These are phyloP conservation scores for Zoanthus sociatus DNA, from an alignment of 92 coral and sea anemone genomes.

Conservation along the genomic window DNA sequence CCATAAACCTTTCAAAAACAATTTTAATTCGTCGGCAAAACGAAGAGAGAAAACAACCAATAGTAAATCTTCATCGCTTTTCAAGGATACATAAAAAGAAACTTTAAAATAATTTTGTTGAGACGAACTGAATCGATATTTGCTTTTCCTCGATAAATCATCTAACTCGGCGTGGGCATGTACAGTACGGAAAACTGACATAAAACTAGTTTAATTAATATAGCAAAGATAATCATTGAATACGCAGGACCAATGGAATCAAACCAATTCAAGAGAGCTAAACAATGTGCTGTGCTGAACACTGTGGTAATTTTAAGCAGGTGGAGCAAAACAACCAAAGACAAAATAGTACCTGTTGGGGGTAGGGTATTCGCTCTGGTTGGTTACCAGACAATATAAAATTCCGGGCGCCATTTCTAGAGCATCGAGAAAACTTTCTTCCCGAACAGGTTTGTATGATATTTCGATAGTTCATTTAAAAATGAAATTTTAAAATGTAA, in stretches of 20 bases:
- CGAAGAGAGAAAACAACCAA: background rate
- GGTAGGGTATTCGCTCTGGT: background rate
- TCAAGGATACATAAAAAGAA: background rate
- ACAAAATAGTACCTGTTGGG: background rate
- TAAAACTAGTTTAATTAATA: background rate
- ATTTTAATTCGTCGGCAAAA: background rate
- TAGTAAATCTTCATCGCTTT: background rate
- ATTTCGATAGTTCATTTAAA: background rate
- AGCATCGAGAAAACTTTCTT: background rate
- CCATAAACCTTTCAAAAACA: conserved; percentile 27
- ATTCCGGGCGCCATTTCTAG: conserved; percentile 13
- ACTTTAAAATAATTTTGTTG: background rate
- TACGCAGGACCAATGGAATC: background rate
- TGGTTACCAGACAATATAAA: background rate
- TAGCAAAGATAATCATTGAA: background rate
- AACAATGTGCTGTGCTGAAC: background rate
- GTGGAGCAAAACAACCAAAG: background rate
- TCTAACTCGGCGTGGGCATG: background rate
- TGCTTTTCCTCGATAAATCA: background rate
- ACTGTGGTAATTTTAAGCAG: conserved; percentile 2
- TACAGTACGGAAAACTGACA: background rate
- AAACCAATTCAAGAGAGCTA: background rate
- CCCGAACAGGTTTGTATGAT: conserved; percentile 5
- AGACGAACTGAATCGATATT: background rate
- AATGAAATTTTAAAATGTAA: background rate